Conservation (phyloP, 2,797 vertebrate species). For the Glyptemys insculpta region DNA sequence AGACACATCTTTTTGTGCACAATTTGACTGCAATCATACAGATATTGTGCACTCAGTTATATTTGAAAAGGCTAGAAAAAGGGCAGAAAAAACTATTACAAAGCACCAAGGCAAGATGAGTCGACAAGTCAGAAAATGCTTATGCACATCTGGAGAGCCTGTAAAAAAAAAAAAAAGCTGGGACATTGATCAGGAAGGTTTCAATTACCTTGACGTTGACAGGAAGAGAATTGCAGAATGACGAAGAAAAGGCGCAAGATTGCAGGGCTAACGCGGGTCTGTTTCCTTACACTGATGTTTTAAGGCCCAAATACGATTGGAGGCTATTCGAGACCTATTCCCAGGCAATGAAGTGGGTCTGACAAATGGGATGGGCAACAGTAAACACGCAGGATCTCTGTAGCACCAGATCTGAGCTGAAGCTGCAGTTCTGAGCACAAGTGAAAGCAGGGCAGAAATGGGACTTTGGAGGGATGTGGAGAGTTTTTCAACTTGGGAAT, state of each 20-base stretch:
- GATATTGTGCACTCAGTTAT: fast-evolving
- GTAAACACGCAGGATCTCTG: fast-evolving
- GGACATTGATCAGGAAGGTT: background rate
- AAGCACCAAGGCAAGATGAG: background rate
- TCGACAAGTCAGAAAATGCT: constrained; percentile 10
- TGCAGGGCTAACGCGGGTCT: fast-evolving
- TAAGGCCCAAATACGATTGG: fast-evolving
- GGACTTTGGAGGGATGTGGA: background rate
- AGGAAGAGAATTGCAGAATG: background rate
- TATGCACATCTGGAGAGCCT: constrained; percentile 37
- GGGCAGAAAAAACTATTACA: background rate
- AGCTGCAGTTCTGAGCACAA: fast-evolving
- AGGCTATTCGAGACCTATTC: fast-evolving
- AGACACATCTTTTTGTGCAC: background rate
- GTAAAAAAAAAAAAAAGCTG: background rate
- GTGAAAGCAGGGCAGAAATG: no score
- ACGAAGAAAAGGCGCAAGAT: background rate
- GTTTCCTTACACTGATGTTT: background rate
- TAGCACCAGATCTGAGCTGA: fast-evolving
- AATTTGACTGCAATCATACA: background rate
- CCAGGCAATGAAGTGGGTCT: background rate
- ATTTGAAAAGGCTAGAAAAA: background rate
- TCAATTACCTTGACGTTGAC: background rate
- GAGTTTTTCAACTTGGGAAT: background rate
- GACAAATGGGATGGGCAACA: background rate